Conservation (phyloP, 2,797 vertebrate genomes). For the Tokudaia tokunoshimensis region DNA sequence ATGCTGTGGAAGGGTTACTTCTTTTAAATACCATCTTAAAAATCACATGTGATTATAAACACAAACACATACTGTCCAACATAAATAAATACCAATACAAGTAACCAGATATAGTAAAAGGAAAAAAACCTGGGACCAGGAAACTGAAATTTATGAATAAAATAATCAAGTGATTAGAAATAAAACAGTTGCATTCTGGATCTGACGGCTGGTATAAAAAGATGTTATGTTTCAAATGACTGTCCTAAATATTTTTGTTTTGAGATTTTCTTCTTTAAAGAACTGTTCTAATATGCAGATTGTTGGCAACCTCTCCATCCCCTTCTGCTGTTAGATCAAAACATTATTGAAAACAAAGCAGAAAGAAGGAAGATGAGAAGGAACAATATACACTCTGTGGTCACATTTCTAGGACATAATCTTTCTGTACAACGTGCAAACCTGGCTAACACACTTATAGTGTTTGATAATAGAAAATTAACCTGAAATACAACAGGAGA, state of each 20-base stretch:
- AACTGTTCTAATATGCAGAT: conserved; percentile 73
- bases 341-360: conserved; percentile 78
- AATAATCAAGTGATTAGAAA: conserved; percentile 73
- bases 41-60: conserved; percentile 85
- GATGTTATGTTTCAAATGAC: conserved; percentile 74
- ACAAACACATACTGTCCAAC: conserved; percentile 74
- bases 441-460: conserved; percentile 77
- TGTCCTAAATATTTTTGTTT: conserved; percentile 69
- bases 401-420: conserved; percentile 79
- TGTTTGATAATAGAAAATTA: conserved; percentile 74
- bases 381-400: conserved; percentile 75
- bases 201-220: conserved; percentile 78
- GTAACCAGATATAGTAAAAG: conserved; percentile 79
- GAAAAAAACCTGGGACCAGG: conserved; percentile 75
- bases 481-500: conserved; percentile 80
- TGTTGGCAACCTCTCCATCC: conserved; percentile 66
- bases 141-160: conserved; percentile 81
- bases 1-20: conserved; percentile 92
- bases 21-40: conserved; percentile 90
- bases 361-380: conserved; percentile 69
- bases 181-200: conserved; percentile 78
- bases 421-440: conserved; percentile 76
- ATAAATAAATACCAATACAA: conserved; percentile 75
- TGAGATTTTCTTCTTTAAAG: conserved; percentile 76
- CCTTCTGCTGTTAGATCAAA: conserved; percentile 78